A percentile compares a stretch with the other conserved stretches of the same genome.
These are phyloP conservation scores for Erethizon dorsatum DNA, from an alignment of 2,797 vertebrate genomes.

Conservation along the genomic window DNA sequence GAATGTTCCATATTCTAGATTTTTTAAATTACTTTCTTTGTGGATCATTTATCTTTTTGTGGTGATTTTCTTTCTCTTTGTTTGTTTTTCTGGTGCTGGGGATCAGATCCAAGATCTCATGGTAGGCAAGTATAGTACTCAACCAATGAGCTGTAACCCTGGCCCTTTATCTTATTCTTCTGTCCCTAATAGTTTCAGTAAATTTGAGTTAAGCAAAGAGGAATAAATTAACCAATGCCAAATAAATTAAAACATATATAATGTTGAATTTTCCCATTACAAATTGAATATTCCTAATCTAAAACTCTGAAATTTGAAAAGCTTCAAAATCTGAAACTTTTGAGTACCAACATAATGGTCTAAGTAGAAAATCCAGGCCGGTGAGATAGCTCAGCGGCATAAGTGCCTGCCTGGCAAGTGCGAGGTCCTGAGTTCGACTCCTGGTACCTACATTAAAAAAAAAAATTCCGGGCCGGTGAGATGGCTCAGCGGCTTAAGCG, in stretches of 20 bases:
- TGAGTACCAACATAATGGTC: background rate
- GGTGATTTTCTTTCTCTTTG: background rate
- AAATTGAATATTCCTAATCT: background rate
- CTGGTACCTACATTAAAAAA: no score
- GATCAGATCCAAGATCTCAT: background rate
- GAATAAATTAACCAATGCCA: background rate
- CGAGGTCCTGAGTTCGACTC: no score
- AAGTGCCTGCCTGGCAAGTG: no score
- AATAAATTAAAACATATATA: background rate
- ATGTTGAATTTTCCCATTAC: background rate
- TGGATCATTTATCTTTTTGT: conserved; percentile 18
- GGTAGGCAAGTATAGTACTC: background rate
- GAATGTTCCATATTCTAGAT: background rate
- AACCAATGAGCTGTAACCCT: background rate
- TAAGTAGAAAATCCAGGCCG: background rate
- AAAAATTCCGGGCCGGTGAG: background rate
- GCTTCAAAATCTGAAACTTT: background rate
- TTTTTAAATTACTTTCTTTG: background rate
- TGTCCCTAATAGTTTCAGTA: background rate
- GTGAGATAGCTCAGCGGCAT: no score
- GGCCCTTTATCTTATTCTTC: background rate
- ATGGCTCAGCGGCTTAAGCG: no score
- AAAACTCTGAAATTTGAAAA: background rate
- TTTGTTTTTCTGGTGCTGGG: background rate
- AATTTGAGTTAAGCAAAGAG: background rate